Evolutionary conservation across 2,888 invertebrate genomes (phyloP).

Genomic region (Junonia oenone): DNA sequence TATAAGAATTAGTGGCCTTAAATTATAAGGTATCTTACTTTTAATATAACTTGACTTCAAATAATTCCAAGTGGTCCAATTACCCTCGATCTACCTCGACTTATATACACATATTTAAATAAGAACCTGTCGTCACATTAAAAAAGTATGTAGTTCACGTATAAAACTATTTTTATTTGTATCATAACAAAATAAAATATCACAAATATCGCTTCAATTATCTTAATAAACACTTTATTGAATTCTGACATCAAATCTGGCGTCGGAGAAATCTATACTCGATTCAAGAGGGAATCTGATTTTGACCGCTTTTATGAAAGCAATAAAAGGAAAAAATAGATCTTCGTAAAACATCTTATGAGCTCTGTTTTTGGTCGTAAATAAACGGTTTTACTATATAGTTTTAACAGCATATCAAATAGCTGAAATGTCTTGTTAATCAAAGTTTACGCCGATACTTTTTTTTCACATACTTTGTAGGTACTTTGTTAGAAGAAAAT

Average conservation of each 20-base stretch:
- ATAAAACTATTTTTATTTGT: neutral
- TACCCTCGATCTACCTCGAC: too few species aligned
- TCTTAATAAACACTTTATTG: constrained; percentile 12
- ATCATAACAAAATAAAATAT: neutral
- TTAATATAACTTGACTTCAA: too few species aligned
- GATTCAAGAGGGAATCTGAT: constrained; percentile 13
- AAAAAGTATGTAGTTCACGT: too few species aligned
- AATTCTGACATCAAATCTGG: constrained; percentile 13
- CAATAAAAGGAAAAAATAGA: constrained; percentile 19
- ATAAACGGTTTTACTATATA: neutral
- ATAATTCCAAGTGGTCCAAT: too few species aligned
- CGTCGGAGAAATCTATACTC: constrained; percentile 11
- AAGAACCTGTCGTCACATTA: too few species aligned
- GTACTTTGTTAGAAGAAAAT: too few species aligned
- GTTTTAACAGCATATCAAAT: neutral
- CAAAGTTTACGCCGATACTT: too few species aligned
- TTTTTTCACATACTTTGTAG: neutral
- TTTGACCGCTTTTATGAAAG: constrained; percentile 17
- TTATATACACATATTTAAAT: too few species aligned
- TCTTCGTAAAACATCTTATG: neutral
- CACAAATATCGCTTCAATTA: neutral
- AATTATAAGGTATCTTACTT: too few species aligned
- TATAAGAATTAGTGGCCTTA: too few species aligned
- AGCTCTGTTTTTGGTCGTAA: neutral
- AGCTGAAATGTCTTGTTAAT: too few species aligned